Base-by-base conservation (phyloP, 1,140 invertebrate species). In the Zaprionus vittiger region DNA sequence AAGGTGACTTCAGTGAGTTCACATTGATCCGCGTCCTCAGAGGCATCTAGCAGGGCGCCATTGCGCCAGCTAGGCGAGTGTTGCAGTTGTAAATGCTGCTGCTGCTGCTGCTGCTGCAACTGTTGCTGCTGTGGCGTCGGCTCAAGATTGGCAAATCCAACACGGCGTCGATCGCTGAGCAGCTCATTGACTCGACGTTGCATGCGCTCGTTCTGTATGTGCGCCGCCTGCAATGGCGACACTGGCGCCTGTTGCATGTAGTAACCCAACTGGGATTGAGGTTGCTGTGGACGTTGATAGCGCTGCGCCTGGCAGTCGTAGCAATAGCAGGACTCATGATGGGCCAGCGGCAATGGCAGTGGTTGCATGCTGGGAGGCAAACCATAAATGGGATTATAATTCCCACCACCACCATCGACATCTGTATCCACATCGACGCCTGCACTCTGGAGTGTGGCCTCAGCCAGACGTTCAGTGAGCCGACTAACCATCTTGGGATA, bases 1-100 rank as follows among this genome's bases (percentile, higher is more conserved):
- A 99, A 93, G 17, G 96, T 96, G 0, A 98, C 96, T 59, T 96
- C 95, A 69, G 96, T 96, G 84, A 98, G 95, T 62, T 96, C 93
- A 93, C 95, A 96, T 73, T 96, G 96, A 64, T 94, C 91, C 20
- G 84, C 86, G 61, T 90, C 83, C 28, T 90, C 86, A 3, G 91
- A 69, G 11, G 49, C 87, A 44, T 91, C 87, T 1, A 91, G 91
- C 24, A 91, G 92, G 0, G 85, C 89, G n/a, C 89, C 89, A 54
- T 86, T 91, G 4, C 90, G 76, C 76, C 80, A 79, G 37, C 73
- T 69, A 24, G 90, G 90, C 34, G 90, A 91, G 41, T 87, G 83
- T 31, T 91, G 86, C 31, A 73, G 17, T 14, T 75, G 77, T 24
- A 70, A 59, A 41, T 67, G 64, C n/a, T 64, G 71, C 41, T 14